These are phyloP conservation scores for Amphimedon queenslandica DNA, from an alignment of 37 sponge, comb jelly and placozoan genomes.

Conservation along the genomic window DNA sequence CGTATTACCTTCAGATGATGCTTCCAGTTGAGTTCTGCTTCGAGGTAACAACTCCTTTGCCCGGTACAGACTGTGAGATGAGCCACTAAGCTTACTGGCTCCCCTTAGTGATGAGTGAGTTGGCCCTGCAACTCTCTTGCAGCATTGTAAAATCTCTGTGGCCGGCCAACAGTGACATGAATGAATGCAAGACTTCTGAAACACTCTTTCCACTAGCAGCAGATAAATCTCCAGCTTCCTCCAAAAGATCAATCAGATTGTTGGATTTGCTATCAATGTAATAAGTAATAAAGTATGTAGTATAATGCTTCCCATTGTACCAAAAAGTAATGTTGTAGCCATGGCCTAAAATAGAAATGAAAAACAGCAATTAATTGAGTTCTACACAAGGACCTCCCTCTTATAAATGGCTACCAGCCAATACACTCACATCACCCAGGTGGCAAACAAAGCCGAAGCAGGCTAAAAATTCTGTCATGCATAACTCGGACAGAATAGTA, in stretches of 20 bases:
- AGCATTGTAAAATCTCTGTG: slow-evolving; percentile 10
- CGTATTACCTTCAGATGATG: too few relatives aligned
- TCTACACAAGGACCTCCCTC: too few relatives aligned
- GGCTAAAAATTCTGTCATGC: too few relatives aligned
- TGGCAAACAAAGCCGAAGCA: too few relatives aligned
- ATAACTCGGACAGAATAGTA: too few relatives aligned
- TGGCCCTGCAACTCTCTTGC: slow-evolving; percentile 15
- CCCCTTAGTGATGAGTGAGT: slow-evolving; percentile 1
- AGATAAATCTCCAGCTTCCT: not conserved
- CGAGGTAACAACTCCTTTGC: not conserved
- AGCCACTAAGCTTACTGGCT: not conserved
- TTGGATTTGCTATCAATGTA: not conserved
- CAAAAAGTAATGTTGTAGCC: too few relatives aligned
- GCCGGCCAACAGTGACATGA: slow-evolving; percentile 1
- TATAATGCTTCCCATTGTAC: too few relatives aligned
- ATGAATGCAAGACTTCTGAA: slow-evolving; percentile 26
- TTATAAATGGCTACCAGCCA: too few relatives aligned
- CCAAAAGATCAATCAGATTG: not conserved
- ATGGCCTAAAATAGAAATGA: too few relatives aligned
- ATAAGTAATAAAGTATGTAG: not conserved
- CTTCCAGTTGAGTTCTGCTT: too few relatives aligned
- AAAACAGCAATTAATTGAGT: too few relatives aligned
- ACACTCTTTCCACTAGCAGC: not conserved
- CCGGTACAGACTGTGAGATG: not conserved
- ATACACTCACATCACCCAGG: too few relatives aligned